A percentile compares a stretch with the other conserved stretches of the same genome.
phyloP scores from a whole-genome alignment of 1,140 invertebrate genomes.

The Nomia melanderi region DNA sequence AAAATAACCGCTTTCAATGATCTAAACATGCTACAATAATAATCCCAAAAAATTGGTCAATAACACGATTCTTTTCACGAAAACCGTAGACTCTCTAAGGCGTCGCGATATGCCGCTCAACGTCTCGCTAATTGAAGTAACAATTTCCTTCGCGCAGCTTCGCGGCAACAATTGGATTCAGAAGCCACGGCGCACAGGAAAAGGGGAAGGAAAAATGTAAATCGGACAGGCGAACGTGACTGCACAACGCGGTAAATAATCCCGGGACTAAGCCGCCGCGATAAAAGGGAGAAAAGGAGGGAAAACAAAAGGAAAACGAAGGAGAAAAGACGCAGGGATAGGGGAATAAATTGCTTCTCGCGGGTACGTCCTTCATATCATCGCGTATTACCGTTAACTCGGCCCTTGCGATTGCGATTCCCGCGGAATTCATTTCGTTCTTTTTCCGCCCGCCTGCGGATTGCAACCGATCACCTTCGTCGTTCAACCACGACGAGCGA shows the following conservation, averaged over 20 bases:
- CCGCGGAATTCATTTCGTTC: constrained; percentile 42
- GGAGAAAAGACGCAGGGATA: not conserved
- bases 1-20: no score
- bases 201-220: not conserved
- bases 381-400: constrained; percentile 56
- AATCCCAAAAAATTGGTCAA: no score
- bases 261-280: not conserved
- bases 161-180: not conserved
- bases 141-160: not conserved
- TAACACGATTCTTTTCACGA: no score
- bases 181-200: not conserved
- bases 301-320: not conserved
- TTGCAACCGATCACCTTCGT: constrained; percentile 56
- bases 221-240: constrained; percentile 23
- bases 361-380: constrained; percentile 55
- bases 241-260: constrained; percentile 2
- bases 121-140: not conserved
- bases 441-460: constrained; percentile 44
- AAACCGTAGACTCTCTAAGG: no score
- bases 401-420: constrained; percentile 50
- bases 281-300: not conserved
- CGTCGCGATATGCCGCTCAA: no score
- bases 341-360: constrained; percentile 55
- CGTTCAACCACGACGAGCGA: constrained; percentile 56
- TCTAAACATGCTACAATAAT: no score